phyloP scores from a whole-genome alignment of 2,888 invertebrate species.

The Acanthococcus lagerstroemiae region DNA sequence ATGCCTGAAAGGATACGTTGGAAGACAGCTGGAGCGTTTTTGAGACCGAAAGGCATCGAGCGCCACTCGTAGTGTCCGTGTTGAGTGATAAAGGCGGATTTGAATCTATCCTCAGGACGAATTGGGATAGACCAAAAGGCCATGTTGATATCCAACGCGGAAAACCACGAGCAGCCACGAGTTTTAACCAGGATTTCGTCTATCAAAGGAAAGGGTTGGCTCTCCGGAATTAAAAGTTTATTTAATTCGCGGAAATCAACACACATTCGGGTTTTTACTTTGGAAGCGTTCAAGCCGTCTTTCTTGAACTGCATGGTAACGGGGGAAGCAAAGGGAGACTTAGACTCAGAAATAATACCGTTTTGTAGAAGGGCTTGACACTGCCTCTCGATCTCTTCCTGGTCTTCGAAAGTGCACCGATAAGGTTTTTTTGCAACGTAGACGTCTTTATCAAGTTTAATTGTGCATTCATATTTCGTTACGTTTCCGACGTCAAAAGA shows the following conservation, averaged over 20 bases:
- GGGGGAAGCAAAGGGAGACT: conserved; percentile 24
- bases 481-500: not conserved
- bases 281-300: not conserved
- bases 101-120: conserved; percentile 41
- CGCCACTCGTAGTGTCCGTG: conserved; percentile 8
- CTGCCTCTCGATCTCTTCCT: conserved; percentile 16
- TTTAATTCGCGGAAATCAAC: not conserved
- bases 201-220: conserved; percentile 7
- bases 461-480: not conserved
- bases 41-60: conserved; percentile 20
- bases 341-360: conserved; percentile 9
- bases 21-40: conserved; percentile 8
- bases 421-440: conserved; percentile 24
- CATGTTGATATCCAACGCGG: conserved; percentile 39
- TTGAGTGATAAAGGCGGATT: conserved; percentile 24
- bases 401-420: conserved; percentile 13
- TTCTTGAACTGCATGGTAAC: conserved; percentile 18
- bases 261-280: conserved; percentile 6
- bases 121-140: not conserved
- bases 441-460: not conserved
- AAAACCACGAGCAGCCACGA: conserved; percentile 39
- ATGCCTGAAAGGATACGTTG: not conserved
- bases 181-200: conserved; percentile 33
- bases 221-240: not conserved
- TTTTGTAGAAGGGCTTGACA: conserved; percentile 1